Base-by-base conservation (phyloP, 1,140 invertebrate genomes). In the Cephus cinctus region DNA sequence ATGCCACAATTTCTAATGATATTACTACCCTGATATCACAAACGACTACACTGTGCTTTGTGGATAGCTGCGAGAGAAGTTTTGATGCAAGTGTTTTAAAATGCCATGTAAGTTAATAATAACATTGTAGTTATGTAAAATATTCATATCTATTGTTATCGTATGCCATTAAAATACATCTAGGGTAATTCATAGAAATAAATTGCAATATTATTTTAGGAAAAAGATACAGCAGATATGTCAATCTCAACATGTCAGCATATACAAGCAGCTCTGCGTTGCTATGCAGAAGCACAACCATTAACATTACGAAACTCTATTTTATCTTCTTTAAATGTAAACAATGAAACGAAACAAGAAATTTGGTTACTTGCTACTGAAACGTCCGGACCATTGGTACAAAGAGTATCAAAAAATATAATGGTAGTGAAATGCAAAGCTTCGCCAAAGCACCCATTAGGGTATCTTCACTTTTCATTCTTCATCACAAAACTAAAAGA, bases 391-490 rank as follows among this genome's bases (percentile, higher is more conserved):
- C 83, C 86, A 2, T 67, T 90, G 9, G 86, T 92, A 6, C 88
- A 92, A 66, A 79, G 87, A 59, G 83, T 90, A 16, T 87, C 87
- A 1, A 87, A 87, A 70, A 83, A 83, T 55, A 84, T 87, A 23
- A 87, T 91, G 83, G 88, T 84, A 30, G 86, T 90, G 0, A 88
- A 86, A 67, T 89, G 87, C 67, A 84, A 86, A 67, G 76, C 80
- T 11, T 83, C 81, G 46, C 75, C 81, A 1, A 85, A 85, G 57
- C 83, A 89, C 64, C 86, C 86, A 5, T 71, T 90, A 14, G 88
- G 88, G 5, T 89, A 88, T 65, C 71, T 90, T 22, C 88, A 91
- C 71, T 84, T 88, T 69, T 80, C 81, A 11, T 83, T 88, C 61
- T 81, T 81, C 64, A 76, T 76, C 27, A 71, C 63, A 18, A 81